phyloP scores from a whole-genome alignment of 2,113 vertebrate species.

The Tupaia chinensis region DNA sequence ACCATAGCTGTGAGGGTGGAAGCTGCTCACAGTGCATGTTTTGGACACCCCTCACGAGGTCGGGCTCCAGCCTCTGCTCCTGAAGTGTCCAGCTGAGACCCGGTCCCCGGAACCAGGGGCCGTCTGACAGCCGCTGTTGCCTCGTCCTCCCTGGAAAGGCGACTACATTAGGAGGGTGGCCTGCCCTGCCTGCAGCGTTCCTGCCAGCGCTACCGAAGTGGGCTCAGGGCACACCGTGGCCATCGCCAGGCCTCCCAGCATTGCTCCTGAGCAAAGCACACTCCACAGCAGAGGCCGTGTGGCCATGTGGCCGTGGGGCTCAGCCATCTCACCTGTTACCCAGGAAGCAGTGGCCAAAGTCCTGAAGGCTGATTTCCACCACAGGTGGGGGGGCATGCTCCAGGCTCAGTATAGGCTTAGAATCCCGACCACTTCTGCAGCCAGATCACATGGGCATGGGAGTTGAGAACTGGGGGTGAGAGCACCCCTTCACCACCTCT shows the following conservation, averaged over 20 bases:
- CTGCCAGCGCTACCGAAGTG: neutral
- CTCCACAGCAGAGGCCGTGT: neutral
- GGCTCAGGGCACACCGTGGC: neutral
- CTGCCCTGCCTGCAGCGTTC: neutral
- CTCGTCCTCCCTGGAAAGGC: too few relatives aligned
- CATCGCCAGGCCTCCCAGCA: neutral
- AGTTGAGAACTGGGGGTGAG: neutral
- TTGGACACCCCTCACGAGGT: neutral
- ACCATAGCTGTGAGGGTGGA: neutral
- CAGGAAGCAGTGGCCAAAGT: neutral
- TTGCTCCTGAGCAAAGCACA: neutral
- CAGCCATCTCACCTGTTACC: neutral
- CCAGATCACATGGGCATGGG: neutral
- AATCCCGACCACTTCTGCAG: neutral
- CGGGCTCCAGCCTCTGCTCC: neutral
- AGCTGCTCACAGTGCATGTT: neutral
- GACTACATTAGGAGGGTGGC: neutral
- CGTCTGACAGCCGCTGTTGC: too few relatives aligned
- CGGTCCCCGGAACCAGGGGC: too few relatives aligned
- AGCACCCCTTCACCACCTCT: neutral
- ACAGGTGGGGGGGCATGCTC: neutral
- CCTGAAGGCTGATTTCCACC: neutral
- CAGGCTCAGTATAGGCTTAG: neutral
- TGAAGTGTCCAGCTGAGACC: neutral
- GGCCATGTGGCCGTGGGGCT: neutral